A percentile compares a stretch with the other conserved stretches of the same genome.
Conservation (phyloP, 2,888 invertebrate genomes). For the Yponomeuta plumbellus region DNA sequence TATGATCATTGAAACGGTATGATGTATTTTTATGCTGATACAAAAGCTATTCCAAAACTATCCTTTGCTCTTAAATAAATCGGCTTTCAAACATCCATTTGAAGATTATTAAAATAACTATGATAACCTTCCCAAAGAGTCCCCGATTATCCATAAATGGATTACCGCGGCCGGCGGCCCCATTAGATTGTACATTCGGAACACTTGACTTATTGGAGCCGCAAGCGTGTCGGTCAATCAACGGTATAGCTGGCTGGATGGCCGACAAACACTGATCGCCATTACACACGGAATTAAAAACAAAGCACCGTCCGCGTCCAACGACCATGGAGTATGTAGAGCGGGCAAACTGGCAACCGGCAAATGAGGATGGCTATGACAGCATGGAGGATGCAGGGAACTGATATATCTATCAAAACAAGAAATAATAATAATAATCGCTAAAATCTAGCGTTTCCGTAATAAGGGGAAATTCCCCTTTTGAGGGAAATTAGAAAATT, state of each 20-base stretch:
- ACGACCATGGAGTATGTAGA: not conserved
- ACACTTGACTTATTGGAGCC: slow-evolving; percentile 10
- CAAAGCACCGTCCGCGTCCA: not conserved
- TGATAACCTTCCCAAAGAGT: not conserved
- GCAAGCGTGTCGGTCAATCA: slow-evolving; percentile 26
- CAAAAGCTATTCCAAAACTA: not conserved
- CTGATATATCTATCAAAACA: no score
- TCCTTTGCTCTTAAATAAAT: not conserved
- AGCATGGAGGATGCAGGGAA: not conserved
- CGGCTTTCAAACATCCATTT: not conserved
- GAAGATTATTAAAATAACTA: not conserved
- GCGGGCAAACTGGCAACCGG: not conserved
- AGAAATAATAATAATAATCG: no score
- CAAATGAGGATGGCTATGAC: not conserved
- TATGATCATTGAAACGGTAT: no score
- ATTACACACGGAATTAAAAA: not conserved
- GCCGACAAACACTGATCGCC: slow-evolving; percentile 10
- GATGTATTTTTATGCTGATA: no score
- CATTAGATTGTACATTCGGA: slow-evolving; percentile 18
- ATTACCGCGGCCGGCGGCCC: slow-evolving; percentile 23
- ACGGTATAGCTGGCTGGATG: slow-evolving; percentile 23
- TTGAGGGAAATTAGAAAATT: no score
- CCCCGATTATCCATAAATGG: slow-evolving; percentile 27
- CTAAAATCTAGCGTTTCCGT: no score
- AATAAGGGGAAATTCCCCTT: no score